Evolutionary conservation across 2,113 vertebrate species (phyloP).

Genomic region (Pantherophis guttatus): DNA sequence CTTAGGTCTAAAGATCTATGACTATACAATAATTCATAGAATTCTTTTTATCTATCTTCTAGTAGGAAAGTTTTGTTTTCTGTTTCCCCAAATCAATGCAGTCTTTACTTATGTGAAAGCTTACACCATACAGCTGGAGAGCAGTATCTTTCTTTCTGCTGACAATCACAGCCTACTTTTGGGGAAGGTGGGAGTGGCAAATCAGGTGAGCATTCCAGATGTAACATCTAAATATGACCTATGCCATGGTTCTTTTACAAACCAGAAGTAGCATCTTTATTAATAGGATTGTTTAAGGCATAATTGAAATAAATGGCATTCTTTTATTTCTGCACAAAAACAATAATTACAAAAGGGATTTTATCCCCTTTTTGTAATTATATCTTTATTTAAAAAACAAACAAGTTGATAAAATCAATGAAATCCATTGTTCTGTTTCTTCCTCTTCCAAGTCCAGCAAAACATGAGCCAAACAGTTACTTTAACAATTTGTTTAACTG

Average conservation of each 20-base stretch:
- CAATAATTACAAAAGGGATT: conserved; percentile 47
- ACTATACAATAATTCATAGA: background rate
- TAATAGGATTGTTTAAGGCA: background rate
- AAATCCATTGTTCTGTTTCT: background rate
- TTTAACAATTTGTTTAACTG: background rate
- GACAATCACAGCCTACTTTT: background rate
- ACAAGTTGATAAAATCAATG: background rate
- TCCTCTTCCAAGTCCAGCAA: background rate
- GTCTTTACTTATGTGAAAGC: background rate
- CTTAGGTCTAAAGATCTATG: background rate
- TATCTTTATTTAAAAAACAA: conserved; percentile 77
- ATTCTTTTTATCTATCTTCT: background rate
- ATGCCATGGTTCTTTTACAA: background rate
- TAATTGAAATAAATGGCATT: background rate
- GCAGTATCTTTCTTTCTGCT: background rate
- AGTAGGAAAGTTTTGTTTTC: background rate
- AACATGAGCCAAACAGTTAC: background rate
- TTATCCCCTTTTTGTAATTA: conserved; percentile 81
- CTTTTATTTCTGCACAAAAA: background rate
- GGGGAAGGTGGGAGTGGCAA: background rate
- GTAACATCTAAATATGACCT: background rate
- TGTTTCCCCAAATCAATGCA: background rate
- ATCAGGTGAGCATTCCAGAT: background rate
- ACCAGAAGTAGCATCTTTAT: background rate
- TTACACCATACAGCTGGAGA: background rate